Base-by-base conservation (phyloP, 37 sponge, comb jelly and placozoan species). In the Beroe forskalii region DNA sequence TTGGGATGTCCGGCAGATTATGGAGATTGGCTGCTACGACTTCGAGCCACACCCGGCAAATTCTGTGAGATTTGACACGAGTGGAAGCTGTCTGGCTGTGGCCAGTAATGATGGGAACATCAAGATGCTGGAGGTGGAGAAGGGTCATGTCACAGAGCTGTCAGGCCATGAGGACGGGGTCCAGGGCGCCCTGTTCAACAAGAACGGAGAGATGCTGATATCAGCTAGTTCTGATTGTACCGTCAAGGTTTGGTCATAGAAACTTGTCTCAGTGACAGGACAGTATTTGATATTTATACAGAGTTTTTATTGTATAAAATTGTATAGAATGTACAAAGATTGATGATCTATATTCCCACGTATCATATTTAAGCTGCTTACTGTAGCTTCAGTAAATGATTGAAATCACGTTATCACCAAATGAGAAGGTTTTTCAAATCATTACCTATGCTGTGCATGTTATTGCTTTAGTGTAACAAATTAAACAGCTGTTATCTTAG, bases 21-120 rank as follows among this genome's bases (percentile, higher is more conserved):
- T 40, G 24, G n/a, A 63, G 0, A 32, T 41, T 23, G 38, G 17
- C 4, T 32, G 4, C 0, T 91, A 90, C 90, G 95, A 97, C 23
- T 86, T 95, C 4, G 95, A 95, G 6, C 96, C 95, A 1, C 90
- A 91, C 60, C 91, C 95, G 36, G 60, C 93, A 32, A 95, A 97
- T 90, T 28, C 42, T 0, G 32, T 94, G 30, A 76, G 91, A n/a
- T 92, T 94, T 90, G 97, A 97, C 76, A 91, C 95, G 22, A 94
- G 95, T 40, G 93, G 95, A 38, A 66, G 64, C 9, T 42, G 92
- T 32, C 1, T 95, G 75, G 94, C 92, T 36, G 90, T 94, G 60
- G 95, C 95, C 17, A 91, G 94, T 91, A 94, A 63, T 67, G 93
- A 94, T 67, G 76, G 92, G 14, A 40, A 33, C 9, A 48, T 95